Evolutionary conservation across 1,140 invertebrate genomes (phyloP), one percentile per base, ranked within the genome.

Genomic region (Cherax destructor): DNA sequence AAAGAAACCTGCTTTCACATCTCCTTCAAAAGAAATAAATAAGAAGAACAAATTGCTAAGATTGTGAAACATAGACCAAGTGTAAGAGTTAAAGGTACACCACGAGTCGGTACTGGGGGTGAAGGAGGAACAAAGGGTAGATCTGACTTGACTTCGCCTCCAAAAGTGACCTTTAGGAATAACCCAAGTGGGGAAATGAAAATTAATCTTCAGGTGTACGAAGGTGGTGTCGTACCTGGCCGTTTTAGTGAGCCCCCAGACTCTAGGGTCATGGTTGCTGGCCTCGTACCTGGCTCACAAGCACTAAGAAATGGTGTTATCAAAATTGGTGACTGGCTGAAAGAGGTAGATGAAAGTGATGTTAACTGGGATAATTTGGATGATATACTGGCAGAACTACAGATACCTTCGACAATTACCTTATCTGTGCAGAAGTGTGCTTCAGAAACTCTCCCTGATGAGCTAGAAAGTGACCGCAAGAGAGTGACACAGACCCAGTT

Each of bases 281-380:
- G 93, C 13, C 90, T 94, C 24, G 87, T 93, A 16, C 93, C 93
- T 21, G 92, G 93, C 24, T 93, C 93, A n/a, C 92, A 94, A 56
- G 93, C 93, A 4, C 92, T 93, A 50, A 92, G 89, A 16, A 86
- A 89, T 76, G 92, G 93, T 13, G 88, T 90, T 24, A 93, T 94
- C 21, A 93, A 94, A 74, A 93, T 94, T 65, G 93, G 93, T 65
- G 93, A 93, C 79, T 93, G 93, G 92, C 81, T 93, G 72, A 92
- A 92, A 49, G 91, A 89, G 30, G 86, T 93, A 30, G 93, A 93
- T 83, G 88, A 85, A 65, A 83, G 83, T 50, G 93, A 93, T 41
- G 89, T 93, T 24, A 93, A 76, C 47, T 93, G 91, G 88, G 85
- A 91, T 61, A 93, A 93, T 88, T 69, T 93, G 61, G 91, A 93